phyloP scores from a whole-genome alignment of 2,888 invertebrate species.

The Branchellion lobata region DNA sequence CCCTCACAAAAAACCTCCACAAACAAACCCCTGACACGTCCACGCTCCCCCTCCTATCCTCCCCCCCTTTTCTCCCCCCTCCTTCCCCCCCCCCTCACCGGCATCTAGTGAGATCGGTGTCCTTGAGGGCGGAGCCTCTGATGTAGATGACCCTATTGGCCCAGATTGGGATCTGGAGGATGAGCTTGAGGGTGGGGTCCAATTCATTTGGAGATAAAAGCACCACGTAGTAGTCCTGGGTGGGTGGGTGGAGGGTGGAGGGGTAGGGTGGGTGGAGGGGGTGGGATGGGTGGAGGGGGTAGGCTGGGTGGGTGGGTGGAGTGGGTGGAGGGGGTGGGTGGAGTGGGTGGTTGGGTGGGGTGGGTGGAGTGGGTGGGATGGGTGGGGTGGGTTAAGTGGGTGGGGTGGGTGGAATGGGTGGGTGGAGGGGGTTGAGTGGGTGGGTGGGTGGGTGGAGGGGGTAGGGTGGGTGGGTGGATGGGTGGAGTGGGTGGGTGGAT shows the following conservation, averaged over 20 bases:
- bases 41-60: too few relatives aligned
- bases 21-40: too few relatives aligned
- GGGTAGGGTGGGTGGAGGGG: background rate
- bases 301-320: too few relatives aligned
- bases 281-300: background rate
- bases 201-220: constrained; percentile 94
- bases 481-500: background rate
- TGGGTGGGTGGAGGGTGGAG: too few relatives aligned
- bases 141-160: constrained; percentile 94
- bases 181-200: constrained; percentile 96
- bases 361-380: background rate
- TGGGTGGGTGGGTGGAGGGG: background rate
- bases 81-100: constrained; percentile 56
- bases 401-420: background rate
- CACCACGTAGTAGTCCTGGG: constrained; percentile 91
- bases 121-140: constrained; percentile 92
- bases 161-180: constrained; percentile 92
- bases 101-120: constrained; percentile 88
- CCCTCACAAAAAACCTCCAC: too few relatives aligned
- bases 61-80: too few relatives aligned
- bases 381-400: background rate
- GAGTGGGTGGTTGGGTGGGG: background rate
- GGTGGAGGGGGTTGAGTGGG: too few relatives aligned
- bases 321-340: background rate
- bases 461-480: background rate